phyloP scores from a whole-genome alignment of 2,797 vertebrate genomes.

The Bryconaethiops microstoma region DNA sequence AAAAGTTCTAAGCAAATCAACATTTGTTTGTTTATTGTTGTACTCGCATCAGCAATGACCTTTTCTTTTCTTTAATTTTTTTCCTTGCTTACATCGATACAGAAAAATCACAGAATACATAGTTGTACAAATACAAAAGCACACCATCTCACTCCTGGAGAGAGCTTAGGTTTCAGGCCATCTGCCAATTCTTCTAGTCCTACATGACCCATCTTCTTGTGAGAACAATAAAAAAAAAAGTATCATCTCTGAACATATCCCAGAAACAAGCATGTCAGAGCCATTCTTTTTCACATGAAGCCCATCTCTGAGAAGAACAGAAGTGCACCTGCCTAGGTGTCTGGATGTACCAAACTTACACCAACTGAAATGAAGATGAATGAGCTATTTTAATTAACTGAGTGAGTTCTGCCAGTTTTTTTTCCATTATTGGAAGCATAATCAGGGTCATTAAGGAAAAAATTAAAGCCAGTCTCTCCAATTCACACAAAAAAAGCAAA shows the following conservation, averaged over 20 bases:
- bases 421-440: background rate
- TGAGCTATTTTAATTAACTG: constrained; percentile 7
- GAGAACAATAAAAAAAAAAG: constrained; percentile 8
- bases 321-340: background rate
- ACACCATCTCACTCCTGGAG: constrained; percentile 74
- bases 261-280: constrained; percentile 5
- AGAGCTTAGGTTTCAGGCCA: constrained; percentile 49
- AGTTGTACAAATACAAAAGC: constrained; percentile 87
- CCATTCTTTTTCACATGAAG: background rate
- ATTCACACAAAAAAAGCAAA: constrained; percentile 56
- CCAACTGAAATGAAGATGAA: constrained; percentile 21
- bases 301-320: constrained; percentile 30
- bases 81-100: constrained; percentile 83
- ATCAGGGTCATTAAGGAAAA: constrained; percentile 32
- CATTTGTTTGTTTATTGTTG: constrained; percentile 57
- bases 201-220: constrained; percentile 11
- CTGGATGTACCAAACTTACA: constrained; percentile 19
- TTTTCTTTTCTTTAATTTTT: constrained; percentile 58
- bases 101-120: constrained; percentile 84
- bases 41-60: constrained; percentile 61
- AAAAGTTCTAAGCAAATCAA: constrained; percentile 46
- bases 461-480: constrained; percentile 60
- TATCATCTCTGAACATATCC: background rate
- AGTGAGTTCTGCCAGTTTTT: background rate
- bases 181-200: constrained; percentile 26